Evolutionary conservation across 2,888 invertebrate species (phyloP), one percentile per base, ranked within the genome.

Genomic region (Parapristionchus giblindavisi): DNA sequence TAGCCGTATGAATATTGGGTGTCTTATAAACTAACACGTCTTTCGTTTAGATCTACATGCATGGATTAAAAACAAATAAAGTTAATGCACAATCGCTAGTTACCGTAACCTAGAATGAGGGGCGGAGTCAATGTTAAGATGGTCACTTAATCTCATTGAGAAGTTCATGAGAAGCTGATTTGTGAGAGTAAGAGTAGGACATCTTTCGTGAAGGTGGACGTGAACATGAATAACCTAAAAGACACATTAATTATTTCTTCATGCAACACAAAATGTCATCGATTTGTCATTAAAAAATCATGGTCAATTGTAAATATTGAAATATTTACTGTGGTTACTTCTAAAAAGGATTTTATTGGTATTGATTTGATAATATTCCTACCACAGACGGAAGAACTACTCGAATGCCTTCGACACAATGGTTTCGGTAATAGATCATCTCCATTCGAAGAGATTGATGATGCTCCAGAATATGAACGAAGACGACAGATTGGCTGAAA

Each of bases 341-440:
- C 43, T 14, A 43, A 14, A 43, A 43, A 14, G 17, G 43, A 43
- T 17, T 43, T 8, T 43, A 14, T 14, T 43, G 8, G 43, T 17
- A 17, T 43, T 17, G 17, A 14, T 17, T 17, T 17, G 8, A 43
- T 43, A 17, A 8, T 14, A 43, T 3, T 0, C 56, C 0, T 17
- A 71, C 70, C 70, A 32, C 70, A 71, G 56, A 71, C 70, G 24
- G 70, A 71, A 32, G 40, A 40, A 40, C 56, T 77, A 38, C 76
- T 70, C 14, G 79, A 83, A 78, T 85, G 83, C 51, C 84, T 75
- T 66, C 85, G 78, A 71, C 86, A 86, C 52, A 85, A 75, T 24
- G 86, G 86, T 56, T 81, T 84, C 40, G 86, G 85, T 8, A 86
- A 78, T 17, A 71, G 43, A 21, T 74, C 71, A 36, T 79, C 80